Evolutionary conservation across 64 coral and sea anemone species (phyloP).

Genomic region (Actinia tenebrosa): DNA sequence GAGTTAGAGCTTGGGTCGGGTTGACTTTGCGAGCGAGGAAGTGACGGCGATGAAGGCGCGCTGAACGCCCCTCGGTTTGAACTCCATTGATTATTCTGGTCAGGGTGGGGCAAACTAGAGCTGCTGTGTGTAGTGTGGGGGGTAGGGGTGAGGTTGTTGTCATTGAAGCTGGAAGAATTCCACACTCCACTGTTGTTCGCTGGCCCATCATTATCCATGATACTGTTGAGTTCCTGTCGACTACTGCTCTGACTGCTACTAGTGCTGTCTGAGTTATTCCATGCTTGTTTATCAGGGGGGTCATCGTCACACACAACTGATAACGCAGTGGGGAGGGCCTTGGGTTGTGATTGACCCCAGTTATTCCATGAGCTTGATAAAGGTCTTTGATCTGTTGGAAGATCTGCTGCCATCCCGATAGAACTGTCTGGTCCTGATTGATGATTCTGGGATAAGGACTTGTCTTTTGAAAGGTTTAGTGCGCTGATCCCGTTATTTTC

Average conservation of each 20-base stretch:
- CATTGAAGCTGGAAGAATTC: conserved; percentile 70
- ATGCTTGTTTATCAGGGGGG: conserved; percentile 63
- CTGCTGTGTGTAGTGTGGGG: conserved; percentile 32
- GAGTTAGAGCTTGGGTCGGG: conserved; percentile 50
- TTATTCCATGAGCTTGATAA: conserved; percentile 61
- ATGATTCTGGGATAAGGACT: conserved; percentile 21
- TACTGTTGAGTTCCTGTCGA: conserved; percentile 81
- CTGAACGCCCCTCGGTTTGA: conserved; percentile 79
- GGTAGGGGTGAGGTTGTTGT: conserved; percentile 63
- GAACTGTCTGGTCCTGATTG: conserved; percentile 3
- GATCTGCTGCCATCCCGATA: neutral
- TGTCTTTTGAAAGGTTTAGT: neutral
- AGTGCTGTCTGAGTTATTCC: conserved; percentile 97
- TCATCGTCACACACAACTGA: conserved; percentile 75
- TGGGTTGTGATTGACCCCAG: conserved; percentile 70
- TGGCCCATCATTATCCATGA: conserved; percentile 80
- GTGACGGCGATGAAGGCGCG: conserved; percentile 93
- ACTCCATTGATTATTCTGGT: conserved; percentile 64
- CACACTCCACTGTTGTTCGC: conserved; percentile 43
- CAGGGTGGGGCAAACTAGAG: conserved; percentile 50
- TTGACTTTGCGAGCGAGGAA: conserved; percentile 62
- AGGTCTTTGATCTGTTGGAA: neutral
- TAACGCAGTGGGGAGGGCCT: conserved; percentile 41
- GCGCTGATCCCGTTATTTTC: neutral
- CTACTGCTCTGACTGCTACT: conserved; percentile 98